Percentiles rank a stretch among this genome's conserved stretches.
Evolutionary conservation across 92 coral and sea anemone species (phyloP).

Genomic region (Epizoanthus illoricatus): DNA sequence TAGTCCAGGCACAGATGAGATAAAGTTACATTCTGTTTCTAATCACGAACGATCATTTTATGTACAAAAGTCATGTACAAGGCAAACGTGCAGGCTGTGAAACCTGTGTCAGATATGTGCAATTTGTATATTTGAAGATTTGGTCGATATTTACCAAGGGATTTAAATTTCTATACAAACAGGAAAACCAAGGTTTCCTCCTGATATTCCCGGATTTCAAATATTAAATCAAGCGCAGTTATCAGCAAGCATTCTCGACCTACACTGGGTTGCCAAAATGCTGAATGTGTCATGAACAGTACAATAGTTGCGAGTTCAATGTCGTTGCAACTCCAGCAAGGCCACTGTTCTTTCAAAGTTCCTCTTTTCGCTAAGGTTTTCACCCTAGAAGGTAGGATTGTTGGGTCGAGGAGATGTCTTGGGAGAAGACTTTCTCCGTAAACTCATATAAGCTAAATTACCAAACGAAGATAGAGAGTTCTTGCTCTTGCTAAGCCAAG

Average conservation of each 20-base stretch:
- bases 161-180: not conserved
- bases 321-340: too few relatives aligned
- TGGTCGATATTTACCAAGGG: not conserved
- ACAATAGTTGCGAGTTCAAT: too few relatives aligned
- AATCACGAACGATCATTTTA: slow-evolving; percentile 12
- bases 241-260: too few relatives aligned
- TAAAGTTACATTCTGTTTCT: not conserved
- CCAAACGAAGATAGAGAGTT: slow-evolving; percentile 26
- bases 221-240: too few relatives aligned
- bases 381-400: not conserved
- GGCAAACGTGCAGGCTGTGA: not conserved
- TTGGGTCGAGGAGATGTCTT: not conserved
- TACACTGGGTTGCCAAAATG: too few relatives aligned
- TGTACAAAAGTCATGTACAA: not conserved
- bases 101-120: not conserved
- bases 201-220: too few relatives aligned
- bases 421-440: slow-evolving; percentile 20
- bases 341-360: not conserved
- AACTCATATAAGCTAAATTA: slow-evolving; percentile 22
- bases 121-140: not conserved
- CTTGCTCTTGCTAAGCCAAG: slow-evolving; percentile 66
- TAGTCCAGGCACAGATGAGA: too few relatives aligned
- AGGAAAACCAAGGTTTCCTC: not conserved
- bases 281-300: too few relatives aligned
- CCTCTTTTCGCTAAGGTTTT: not conserved